A percentile compares a stretch with the other conserved stretches of the same genome.
Conservation (phyloP, 1,140 invertebrate species). For the Procambarus virginalis region DNA sequence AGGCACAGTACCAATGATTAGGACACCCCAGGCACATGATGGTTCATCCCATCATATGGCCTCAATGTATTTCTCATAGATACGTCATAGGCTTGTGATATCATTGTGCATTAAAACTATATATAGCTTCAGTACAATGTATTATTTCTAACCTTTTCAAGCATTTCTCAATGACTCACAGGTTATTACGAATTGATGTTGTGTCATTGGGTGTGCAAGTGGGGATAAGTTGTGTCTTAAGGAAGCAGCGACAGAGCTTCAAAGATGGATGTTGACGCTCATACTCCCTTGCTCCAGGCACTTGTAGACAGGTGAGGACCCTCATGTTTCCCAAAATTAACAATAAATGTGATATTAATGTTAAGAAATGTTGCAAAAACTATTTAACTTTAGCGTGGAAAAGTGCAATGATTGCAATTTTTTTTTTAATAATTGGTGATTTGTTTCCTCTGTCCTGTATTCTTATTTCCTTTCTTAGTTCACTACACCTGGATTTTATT, state of each 20-base stretch:
- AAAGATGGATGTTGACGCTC: constrained; percentile 39
- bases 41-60: no score
- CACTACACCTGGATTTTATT: no score
- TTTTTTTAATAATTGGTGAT: no score
- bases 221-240: constrained; percentile 39
- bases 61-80: background rate
- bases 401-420: no score
- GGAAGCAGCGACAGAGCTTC: constrained; percentile 35
- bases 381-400: no score
- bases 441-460: no score
- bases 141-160: background rate
- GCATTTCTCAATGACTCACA: background rate
- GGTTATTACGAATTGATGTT: constrained; percentile 54
- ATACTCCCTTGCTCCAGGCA: constrained; percentile 50
- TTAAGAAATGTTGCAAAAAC: no score
- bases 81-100: background rate
- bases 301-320: constrained; percentile 55
- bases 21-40: no score
- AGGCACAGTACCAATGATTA: no score
- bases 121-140: background rate
- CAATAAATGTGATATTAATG: no score
- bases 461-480: no score
- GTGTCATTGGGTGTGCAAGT: constrained; percentile 49
- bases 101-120: background rate
- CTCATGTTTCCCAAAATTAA: no score